A percentile compares a stretch with the other conserved stretches of the same genome.
These are phyloP conservation scores for Homarus americanus DNA, from an alignment of 1,140 invertebrate species.

Conservation along the genomic window DNA sequence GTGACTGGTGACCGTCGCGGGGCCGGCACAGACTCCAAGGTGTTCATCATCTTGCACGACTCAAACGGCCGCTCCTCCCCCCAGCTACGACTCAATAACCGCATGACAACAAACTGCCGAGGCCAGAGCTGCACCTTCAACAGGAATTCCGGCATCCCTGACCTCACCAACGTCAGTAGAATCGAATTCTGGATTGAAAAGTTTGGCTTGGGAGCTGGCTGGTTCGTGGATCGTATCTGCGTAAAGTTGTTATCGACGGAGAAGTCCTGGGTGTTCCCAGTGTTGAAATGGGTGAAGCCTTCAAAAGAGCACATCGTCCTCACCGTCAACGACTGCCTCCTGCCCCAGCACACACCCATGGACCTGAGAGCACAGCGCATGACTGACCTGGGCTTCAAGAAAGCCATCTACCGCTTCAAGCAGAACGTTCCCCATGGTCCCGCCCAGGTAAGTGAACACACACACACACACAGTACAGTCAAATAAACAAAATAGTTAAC, in stretches of 20 bases:
- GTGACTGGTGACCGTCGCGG: slow-evolving; percentile 77
- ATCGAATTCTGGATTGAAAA: slow-evolving; percentile 76
- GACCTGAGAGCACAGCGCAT: slow-evolving; percentile 35
- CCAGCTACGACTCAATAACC: slow-evolving; percentile 76
- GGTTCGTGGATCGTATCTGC: slow-evolving; percentile 79
- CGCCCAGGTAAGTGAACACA: slow-evolving; percentile 78
- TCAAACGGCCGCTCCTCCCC: slow-evolving; percentile 75
- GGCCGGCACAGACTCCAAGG: slow-evolving; percentile 78
- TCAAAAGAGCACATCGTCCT: slow-evolving; percentile 10
- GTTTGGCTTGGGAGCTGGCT: slow-evolving; percentile 77
- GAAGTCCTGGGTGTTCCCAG: slow-evolving; percentile 67
- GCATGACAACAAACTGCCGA: slow-evolving; percentile 77
- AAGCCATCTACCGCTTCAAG: slow-evolving; percentile 77
- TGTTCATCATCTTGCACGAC: slow-evolving; percentile 76
- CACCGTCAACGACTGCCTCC: slow-evolving; percentile 40
- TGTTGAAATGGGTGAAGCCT: slow-evolving; percentile 56
- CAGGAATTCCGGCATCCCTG: slow-evolving; percentile 50
- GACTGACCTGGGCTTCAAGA: slow-evolving; percentile 78
- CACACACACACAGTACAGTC: background rate
- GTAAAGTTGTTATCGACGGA: slow-evolving; percentile 77
- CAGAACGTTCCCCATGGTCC: slow-evolving; percentile 76
- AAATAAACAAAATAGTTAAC: no score
- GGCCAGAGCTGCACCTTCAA: slow-evolving; percentile 74
- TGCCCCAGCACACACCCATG: slow-evolving; percentile 55
- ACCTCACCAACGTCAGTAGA: slow-evolving; percentile 69